Base-by-base conservation (phyloP, 2,113 vertebrate genomes). In the Cephalopholis sonnerati region DNA sequence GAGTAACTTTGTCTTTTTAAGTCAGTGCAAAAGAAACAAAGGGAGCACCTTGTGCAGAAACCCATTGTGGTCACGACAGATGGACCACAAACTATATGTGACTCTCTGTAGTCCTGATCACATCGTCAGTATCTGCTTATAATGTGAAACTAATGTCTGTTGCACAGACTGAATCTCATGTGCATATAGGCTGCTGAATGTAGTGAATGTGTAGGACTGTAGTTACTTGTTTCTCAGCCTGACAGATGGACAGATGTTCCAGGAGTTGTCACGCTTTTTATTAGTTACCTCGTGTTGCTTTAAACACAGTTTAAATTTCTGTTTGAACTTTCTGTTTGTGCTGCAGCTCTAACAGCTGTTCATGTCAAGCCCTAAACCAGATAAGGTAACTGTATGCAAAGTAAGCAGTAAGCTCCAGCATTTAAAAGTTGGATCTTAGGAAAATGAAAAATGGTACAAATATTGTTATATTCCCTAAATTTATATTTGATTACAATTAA, bases 351-450 rank as follows among this genome's bases (percentile, higher is more conserved):
- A 62, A 69, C 86, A 87, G 77, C 81, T 88, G 78, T 62, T 57
- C 55, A 70, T 61, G 81, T 68, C 53, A 29, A 58, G 54, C 36
- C 29, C 29, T 18, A 24, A 67, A 55, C 63, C 55, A 54, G 87
- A 84, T 90, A 83, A 87, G 74, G 8, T 15, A 69, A 61, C 77
- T 22, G 32, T 15, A 91, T 91, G 87, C 83, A 90, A 89, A 91
- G n/a, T n/a, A n/a, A n/a, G 73, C 80, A 41, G 39, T 18, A 7
- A 27, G 46, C 22, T 77, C 18, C 79, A 39, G 29, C 48, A 22
- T 64, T 51, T 36, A 22, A 36, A 65, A 5, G 22, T 7, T 7
- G 11, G 10, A 41, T 25, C 32, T 10, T 41, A 6, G 59, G 32
- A 53, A 61, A 53, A 32, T 22, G 25, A 1, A 17, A 51, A 25